Conservation (phyloP, 1,140 invertebrate genomes). For the Hyposmocoma kahamanoa region DNA sequence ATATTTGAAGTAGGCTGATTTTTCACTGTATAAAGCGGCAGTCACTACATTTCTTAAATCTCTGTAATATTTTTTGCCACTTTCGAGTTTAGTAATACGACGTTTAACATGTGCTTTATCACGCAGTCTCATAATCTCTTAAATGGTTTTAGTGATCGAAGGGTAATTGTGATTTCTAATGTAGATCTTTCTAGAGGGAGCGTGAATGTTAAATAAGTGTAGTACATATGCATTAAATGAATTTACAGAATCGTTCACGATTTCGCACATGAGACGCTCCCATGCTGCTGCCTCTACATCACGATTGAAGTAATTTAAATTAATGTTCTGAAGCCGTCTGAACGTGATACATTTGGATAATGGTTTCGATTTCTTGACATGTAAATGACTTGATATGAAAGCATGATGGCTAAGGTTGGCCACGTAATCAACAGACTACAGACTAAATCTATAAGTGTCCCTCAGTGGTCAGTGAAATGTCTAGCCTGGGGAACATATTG, state of each 20-base stretch:
- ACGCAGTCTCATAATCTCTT: neutral
- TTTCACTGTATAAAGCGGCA: neutral
- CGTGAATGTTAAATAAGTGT: neutral
- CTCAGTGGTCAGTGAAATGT: neutral
- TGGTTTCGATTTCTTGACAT: neutral
- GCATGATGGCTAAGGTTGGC: neutral
- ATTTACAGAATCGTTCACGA: neutral
- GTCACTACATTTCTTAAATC: neutral
- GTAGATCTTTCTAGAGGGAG: neutral
- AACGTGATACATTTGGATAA: neutral
- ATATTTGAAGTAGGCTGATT: too few relatives aligned
- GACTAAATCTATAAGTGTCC: neutral
- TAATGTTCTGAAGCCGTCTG: neutral
- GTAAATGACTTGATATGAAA: neutral
- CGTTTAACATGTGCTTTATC: neutral
- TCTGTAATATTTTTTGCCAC: neutral
- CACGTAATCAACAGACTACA: too few relatives aligned
- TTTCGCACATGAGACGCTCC: neutral
- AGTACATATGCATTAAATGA: neutral
- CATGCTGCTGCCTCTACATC: neutral
- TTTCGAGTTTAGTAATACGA: neutral
- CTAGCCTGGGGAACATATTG: neutral
- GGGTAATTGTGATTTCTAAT: neutral
- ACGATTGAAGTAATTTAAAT: neutral
- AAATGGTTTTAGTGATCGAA: neutral